Conservation (phyloP, 2,888 invertebrate species). For the Caenorhabditis angaria region DNA sequence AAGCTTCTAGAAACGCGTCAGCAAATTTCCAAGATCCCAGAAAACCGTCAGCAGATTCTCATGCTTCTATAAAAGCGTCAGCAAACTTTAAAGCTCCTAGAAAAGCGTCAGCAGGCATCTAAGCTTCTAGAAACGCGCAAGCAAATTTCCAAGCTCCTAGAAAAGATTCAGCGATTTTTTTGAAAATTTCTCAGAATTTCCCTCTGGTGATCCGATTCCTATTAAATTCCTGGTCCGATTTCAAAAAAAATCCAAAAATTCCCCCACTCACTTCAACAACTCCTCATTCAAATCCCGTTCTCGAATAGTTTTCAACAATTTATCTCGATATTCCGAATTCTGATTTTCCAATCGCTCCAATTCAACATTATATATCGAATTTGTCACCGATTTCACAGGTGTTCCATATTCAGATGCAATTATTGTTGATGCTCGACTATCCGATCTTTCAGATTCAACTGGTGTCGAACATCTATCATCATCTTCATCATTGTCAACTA, state of each 20-base stretch:
- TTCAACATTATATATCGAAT: conserved; percentile 45
- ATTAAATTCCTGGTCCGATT: too few relatives aligned
- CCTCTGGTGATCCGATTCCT: too few relatives aligned
- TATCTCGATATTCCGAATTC: conserved; percentile 61
- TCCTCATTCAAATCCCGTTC: conserved; percentile 56
- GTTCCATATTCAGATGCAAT: conserved; percentile 34
- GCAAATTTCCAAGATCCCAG: too few relatives aligned
- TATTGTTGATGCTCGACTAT: conserved; percentile 10
- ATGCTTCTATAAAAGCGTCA: too few relatives aligned
- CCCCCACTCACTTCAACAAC: conserved; percentile 28
- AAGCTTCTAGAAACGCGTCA: too few relatives aligned
- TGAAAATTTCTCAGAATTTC: too few relatives aligned
- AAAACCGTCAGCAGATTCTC: too few relatives aligned
- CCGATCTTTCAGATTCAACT: not conserved
- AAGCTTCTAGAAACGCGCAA: too few relatives aligned
- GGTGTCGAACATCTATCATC: not conserved
- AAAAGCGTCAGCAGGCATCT: too few relatives aligned
- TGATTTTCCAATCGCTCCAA: conserved; percentile 38
- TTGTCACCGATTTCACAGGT: conserved; percentile 12
- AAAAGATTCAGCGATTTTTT: too few relatives aligned
- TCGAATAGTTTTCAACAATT: conserved; percentile 51
- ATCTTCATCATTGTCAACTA: conserved; percentile 5
- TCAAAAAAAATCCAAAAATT: conserved; percentile 7
- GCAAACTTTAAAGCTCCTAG: too few relatives aligned
- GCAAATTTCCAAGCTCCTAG: too few relatives aligned